Evolutionary conservation across 2,888 invertebrate species (phyloP).

Genomic region (Trissolcus brochymenae): DNA sequence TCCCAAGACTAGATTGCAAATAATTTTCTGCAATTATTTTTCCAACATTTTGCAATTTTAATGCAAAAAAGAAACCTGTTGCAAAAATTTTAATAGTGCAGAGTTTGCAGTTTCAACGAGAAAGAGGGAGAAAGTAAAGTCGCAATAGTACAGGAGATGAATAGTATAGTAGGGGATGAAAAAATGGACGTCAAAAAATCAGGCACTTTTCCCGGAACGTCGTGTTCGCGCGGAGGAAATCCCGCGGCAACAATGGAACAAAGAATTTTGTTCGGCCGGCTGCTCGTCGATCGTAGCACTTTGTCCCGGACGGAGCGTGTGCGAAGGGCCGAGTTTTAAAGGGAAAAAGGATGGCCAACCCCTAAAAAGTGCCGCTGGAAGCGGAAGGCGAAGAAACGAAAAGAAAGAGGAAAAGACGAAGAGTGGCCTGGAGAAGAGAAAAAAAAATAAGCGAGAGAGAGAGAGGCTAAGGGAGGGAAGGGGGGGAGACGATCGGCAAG

Average conservation of each 20-base stretch:
- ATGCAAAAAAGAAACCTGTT: background rate
- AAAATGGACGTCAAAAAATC: conserved; percentile 56
- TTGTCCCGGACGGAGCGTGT: conserved; percentile 24
- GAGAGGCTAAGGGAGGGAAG: conserved; percentile 4
- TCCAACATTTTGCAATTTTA: background rate
- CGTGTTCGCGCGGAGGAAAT: conserved; percentile 60
- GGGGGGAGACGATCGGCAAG: conserved; percentile 63
- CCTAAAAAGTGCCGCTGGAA: conserved; percentile 56
- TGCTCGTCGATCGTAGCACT: conserved; percentile 55
- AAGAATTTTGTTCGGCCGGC: conserved; percentile 68
- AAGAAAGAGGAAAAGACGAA: conserved; percentile 41
- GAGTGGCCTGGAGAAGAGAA: conserved; percentile 7
- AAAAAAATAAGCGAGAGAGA: conserved; percentile 14
- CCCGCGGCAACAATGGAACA: conserved; percentile 58
- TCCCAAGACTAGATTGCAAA: background rate
- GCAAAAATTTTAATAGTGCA: background rate
- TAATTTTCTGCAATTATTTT: background rate
- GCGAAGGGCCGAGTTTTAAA: conserved; percentile 62
- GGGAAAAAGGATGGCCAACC: conserved; percentile 62
- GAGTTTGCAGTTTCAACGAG: background rate
- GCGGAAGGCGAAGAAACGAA: conserved; percentile 54
- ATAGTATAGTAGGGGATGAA: conserved; percentile 37
- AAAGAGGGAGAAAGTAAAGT: background rate
- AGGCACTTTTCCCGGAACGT: conserved; percentile 63
- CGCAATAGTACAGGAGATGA: background rate